Percentiles rank a stretch among this genome's conserved stretches.
These are phyloP conservation scores for Dorcus parallelipipedus DNA, from an alignment of 2,888 invertebrate species.

Conservation along the genomic window DNA sequence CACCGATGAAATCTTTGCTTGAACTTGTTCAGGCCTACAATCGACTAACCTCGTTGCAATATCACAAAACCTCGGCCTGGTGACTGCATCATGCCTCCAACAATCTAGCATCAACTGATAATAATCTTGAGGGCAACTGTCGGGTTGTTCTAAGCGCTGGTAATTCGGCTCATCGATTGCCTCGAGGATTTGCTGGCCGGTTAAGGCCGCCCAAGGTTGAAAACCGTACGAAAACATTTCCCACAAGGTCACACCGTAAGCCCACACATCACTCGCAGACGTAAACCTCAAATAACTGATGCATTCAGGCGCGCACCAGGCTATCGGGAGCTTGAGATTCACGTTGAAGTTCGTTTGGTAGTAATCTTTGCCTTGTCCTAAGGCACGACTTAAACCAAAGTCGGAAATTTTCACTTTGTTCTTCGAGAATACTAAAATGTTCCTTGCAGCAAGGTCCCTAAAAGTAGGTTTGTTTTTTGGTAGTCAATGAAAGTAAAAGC, in stretches of 20 bases:
- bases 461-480: slow-evolving; percentile 23
- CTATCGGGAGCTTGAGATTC: slow-evolving; percentile 94
- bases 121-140: slow-evolving; percentile 91
- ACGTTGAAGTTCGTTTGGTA: slow-evolving; percentile 98
- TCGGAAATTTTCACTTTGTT: slow-evolving; percentile 98
- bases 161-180: slow-evolving; percentile 92
- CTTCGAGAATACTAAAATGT: slow-evolving; percentile 95
- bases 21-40: slow-evolving; percentile 89
- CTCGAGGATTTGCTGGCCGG: slow-evolving; percentile 85
- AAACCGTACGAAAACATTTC: slow-evolving; percentile 99
- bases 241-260: slow-evolving; percentile 96
- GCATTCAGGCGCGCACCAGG: slow-evolving; percentile 99
- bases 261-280: slow-evolving; percentile 96
- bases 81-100: slow-evolving; percentile 90
- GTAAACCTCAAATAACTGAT: slow-evolving; percentile 95
- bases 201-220: slow-evolving; percentile 96
- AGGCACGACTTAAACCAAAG: slow-evolving; percentile 91
- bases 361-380: slow-evolving; percentile 97
- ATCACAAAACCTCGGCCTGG: slow-evolving; percentile 87
- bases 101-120: slow-evolving; percentile 91
- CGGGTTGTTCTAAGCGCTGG: slow-evolving; percentile 88
- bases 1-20: slow-evolving; percentile 61
- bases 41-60: slow-evolving; percentile 75
- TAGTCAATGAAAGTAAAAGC: too few species aligned
- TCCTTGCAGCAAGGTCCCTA: slow-evolving; percentile 94